Evolutionary conservation across 2,797 vertebrate species (phyloP).

Genomic region (Bradypodion ventrale): DNA sequence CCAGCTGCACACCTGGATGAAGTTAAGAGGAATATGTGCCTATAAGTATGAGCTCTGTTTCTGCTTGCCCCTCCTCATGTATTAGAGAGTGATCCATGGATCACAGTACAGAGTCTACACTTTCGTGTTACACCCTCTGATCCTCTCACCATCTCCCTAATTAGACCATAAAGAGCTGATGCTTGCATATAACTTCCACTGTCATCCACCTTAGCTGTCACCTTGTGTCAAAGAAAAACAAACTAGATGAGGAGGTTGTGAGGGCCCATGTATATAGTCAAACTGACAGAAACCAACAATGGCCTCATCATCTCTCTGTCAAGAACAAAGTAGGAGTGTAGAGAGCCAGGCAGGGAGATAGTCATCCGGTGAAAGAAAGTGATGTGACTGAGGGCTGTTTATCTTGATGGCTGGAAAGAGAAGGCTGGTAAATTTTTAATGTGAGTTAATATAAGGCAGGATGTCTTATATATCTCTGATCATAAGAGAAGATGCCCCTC

Average conservation of each 20-base stretch:
- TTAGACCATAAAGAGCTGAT: constrained; percentile 65
- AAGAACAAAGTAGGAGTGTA: neutral
- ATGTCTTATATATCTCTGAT: no score
- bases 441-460: neutral
- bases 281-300: fast-evolving
- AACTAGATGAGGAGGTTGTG: neutral
- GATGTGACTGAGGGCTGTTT: fast-evolving
- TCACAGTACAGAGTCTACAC: constrained; percentile 14
- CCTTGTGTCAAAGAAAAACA: constrained; percentile 25
- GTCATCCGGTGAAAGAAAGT: neutral
- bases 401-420: fast-evolving
- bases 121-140: constrained; percentile 39
- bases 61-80: neutral
- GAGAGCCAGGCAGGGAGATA: neutral
- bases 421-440: fast-evolving
- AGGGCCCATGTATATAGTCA: neutral
- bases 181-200: constrained; percentile 58
- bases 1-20: neutral
- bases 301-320: fast-evolving
- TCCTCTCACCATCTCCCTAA: constrained; percentile 47
- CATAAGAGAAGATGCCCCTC: neutral
- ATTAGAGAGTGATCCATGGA: constrained; percentile 43
- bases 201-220: constrained; percentile 8
- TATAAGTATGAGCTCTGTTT: neutral
- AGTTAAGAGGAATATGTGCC: neutral